Evolutionary conservation across 2,113 vertebrate species (phyloP).

Genomic region (Cariama cristata): DNA sequence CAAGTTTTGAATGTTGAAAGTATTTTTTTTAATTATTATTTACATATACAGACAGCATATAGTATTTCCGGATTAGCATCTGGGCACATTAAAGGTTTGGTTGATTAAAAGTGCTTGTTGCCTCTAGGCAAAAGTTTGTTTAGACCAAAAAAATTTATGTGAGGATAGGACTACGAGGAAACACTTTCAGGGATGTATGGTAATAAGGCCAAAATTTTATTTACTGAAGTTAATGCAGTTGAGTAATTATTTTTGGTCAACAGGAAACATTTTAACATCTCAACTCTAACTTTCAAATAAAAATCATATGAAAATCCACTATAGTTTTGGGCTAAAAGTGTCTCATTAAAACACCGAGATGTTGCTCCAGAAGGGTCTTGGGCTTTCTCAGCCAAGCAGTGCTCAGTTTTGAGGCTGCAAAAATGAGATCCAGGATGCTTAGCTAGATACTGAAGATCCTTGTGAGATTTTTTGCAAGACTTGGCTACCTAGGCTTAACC

Average conservation of each 20-base stretch:
- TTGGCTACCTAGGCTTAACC: background rate
- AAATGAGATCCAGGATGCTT: background rate
- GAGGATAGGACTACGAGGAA: background rate
- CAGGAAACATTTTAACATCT: background rate
- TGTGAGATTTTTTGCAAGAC: background rate
- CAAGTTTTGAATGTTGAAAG: background rate
- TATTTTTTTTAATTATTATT: background rate
- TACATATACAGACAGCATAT: background rate
- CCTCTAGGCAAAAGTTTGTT: background rate
- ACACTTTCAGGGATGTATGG: background rate
- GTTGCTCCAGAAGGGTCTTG: background rate
- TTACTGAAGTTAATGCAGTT: background rate
- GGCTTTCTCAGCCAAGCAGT: background rate
- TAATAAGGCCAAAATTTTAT: background rate
- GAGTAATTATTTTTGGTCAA: background rate
- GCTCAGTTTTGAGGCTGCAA: background rate
- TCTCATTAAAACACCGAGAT: background rate
- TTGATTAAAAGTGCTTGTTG: background rate
- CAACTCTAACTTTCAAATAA: background rate
- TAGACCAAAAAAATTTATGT: background rate
- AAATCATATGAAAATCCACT: background rate
- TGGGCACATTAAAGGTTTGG: background rate
- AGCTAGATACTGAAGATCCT: background rate
- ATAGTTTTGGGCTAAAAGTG: background rate
- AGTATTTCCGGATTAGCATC: background rate